A percentile compares a stretch with the other conserved stretches of the same genome.
Evolutionary conservation across 1,140 invertebrate genomes (phyloP).

Genomic region (Micrasema longulum): DNA sequence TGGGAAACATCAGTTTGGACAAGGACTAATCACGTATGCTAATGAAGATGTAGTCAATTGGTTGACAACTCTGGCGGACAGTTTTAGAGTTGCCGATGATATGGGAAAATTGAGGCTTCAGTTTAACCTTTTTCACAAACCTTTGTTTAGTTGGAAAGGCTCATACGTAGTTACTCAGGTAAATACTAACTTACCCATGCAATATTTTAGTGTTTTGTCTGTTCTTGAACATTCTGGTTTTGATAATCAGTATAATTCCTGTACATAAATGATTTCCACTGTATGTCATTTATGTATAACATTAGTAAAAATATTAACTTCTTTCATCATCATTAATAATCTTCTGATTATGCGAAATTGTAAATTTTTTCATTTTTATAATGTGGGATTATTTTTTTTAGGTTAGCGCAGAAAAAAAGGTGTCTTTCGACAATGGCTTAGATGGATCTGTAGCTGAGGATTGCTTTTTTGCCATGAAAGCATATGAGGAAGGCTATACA

Average conservation of each 20-base stretch:
- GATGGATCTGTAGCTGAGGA: slow-evolving; percentile 98
- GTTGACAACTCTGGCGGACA: slow-evolving; percentile 96
- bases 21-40: slow-evolving; percentile 97
- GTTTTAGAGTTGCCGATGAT: slow-evolving; percentile 95
- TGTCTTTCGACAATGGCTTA: slow-evolving; percentile 95
- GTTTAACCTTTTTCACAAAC: slow-evolving; percentile 94
- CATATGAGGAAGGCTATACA: slow-evolving; percentile 84
- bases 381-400: too few relatives aligned
- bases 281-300: too few relatives aligned
- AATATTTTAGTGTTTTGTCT: too few relatives aligned
- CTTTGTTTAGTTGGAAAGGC: slow-evolving; percentile 97
- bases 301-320: too few relatives aligned
- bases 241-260: too few relatives aligned
- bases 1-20: slow-evolving; percentile 96
- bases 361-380: not conserved
- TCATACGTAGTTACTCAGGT: slow-evolving; percentile 95
- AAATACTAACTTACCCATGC: slow-evolving; percentile 58
- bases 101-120: slow-evolving; percentile 96
- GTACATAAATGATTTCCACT: too few relatives aligned
- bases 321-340: too few relatives aligned
- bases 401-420: slow-evolving; percentile 87
- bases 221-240: too few relatives aligned
- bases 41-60: slow-evolving; percentile 97
- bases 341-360: not conserved
- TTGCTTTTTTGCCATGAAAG: slow-evolving; percentile 96